These are phyloP conservation scores for Alces alces DNA, from an alignment of 2,113 vertebrate species.

Conservation along the genomic window DNA sequence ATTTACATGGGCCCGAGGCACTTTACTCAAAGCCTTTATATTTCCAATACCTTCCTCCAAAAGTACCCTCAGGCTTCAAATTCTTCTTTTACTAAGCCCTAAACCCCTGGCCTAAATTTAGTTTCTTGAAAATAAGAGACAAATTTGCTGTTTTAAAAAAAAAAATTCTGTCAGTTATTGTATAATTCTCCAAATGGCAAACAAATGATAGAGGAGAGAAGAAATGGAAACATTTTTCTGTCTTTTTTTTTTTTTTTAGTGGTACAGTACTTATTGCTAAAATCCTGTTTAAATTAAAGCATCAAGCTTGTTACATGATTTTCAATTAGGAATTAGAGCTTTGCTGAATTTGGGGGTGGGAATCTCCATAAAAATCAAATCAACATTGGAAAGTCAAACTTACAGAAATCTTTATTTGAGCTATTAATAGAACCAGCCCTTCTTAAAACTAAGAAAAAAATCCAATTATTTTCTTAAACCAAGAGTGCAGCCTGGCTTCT, in stretches of 20 bases:
- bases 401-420: slow-evolving; percentile 55
- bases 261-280: slow-evolving; percentile 26
- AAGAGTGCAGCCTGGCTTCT: background rate
- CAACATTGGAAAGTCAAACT: slow-evolving; percentile 45
- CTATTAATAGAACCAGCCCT: slow-evolving; percentile 56
- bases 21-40: slow-evolving; percentile 45
- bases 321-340: slow-evolving; percentile 53
- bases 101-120: slow-evolving; percentile 59
- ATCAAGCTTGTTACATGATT: slow-evolving; percentile 42
- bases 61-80: slow-evolving; percentile 48
- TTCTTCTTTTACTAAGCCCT: slow-evolving; percentile 52
- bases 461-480: slow-evolving; percentile 23
- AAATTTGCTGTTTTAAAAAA: background rate
- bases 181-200: slow-evolving; percentile 52
- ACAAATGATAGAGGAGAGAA: slow-evolving; percentile 36
- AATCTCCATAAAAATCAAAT: slow-evolving; percentile 18
- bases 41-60: slow-evolving; percentile 48
- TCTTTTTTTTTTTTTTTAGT: background rate
- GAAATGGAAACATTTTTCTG: background rate
- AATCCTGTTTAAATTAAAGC: slow-evolving; percentile 42
- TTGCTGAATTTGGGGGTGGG: background rate
- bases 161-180: slow-evolving; percentile 25
- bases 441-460: slow-evolving; percentile 43
- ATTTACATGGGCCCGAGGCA: slow-evolving; percentile 46
- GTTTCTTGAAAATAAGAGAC: slow-evolving; percentile 48